These are phyloP conservation scores for Papilio aristodemus DNA, from an alignment of 1,140 invertebrate genomes.

Conservation along the genomic window DNA sequence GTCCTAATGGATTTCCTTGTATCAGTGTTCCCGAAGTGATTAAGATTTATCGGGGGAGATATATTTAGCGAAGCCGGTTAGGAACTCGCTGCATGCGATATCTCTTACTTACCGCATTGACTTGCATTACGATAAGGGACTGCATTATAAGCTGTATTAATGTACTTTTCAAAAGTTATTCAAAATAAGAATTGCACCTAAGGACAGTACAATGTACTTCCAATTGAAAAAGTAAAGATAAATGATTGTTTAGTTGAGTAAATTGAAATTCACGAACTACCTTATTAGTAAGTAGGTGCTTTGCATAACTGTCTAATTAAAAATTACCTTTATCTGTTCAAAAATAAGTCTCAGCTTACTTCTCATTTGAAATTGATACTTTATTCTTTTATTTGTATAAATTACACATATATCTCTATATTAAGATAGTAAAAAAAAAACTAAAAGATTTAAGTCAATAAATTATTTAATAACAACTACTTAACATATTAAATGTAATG, in stretches of 20 bases:
- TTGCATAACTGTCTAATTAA: not conserved
- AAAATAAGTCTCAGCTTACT: not conserved
- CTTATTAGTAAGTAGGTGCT: no score
- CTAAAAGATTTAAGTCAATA: no score
- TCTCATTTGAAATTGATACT: no score
- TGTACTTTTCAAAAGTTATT: not conserved
- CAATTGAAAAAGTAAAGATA: no score
- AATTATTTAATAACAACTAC: not conserved
- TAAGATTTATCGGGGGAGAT: constrained; percentile 21
- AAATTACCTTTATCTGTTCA: not conserved
- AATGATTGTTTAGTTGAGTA: no score
- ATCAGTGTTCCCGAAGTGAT: constrained; percentile 5
- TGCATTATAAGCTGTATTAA: not conserved
- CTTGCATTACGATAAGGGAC: constrained; percentile 20
- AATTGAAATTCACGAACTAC: no score
- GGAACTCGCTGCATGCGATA: not conserved
- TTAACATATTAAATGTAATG: not conserved
- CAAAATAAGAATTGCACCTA: not conserved
- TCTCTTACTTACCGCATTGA: constrained; percentile 24
- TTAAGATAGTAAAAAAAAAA: no score
- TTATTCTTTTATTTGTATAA: no score
- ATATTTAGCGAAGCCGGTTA: constrained; percentile 22
- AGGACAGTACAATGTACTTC: no score
- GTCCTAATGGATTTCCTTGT: not conserved
- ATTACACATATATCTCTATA: no score